A percentile compares a stretch with the other conserved stretches of the same genome.
phyloP scores from a whole-genome alignment of 1,140 invertebrate species.

The roundworm (Caenorhabditis elegans) region WBcel235 BX284603.4:13488001-13488500 shows the following conservation, averaged over 20 bases:
- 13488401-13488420: slow-evolving; percentile 66
- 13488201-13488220: slow-evolving; percentile 66
- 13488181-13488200: slow-evolving; percentile 61
- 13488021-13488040: background rate
- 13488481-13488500: too few species aligned
- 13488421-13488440: slow-evolving; percentile 59
- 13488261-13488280: slow-evolving; percentile 58
- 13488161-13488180: slow-evolving; percentile 63
- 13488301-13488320: too few species aligned
- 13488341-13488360: slow-evolving; percentile 24
- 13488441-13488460: slow-evolving; percentile 55
- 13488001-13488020: slow-evolving; percentile 33
- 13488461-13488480: slow-evolving; percentile 37
- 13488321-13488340: background rate
- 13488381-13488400: slow-evolving; percentile 57
- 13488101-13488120: slow-evolving; percentile 66
- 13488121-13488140: slow-evolving; percentile 64
- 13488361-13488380: slow-evolving; percentile 33
- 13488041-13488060: slow-evolving; percentile 42
- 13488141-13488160: slow-evolving; percentile 66
- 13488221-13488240: slow-evolving; percentile 65
- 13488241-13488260: slow-evolving; percentile 64
- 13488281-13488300: too few species aligned
- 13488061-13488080: slow-evolving; percentile 58
- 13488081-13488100: slow-evolving; percentile 64